Evolutionary conservation across 2,113 vertebrate species (phyloP).

Genomic region (Oxyura jamaicensis): DNA sequence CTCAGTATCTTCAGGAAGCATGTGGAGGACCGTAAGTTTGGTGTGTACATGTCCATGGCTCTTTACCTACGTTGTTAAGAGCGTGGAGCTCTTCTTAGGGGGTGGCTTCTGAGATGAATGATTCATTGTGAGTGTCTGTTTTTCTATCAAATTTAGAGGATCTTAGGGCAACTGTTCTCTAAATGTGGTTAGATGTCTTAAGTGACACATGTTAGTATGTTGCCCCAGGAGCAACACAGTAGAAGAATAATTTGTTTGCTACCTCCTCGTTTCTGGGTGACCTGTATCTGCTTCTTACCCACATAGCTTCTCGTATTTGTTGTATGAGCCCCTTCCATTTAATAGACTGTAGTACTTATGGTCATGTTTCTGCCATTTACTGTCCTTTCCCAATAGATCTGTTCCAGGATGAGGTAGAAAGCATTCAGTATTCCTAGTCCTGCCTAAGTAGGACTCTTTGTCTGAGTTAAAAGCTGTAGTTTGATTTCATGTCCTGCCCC

Average conservation of each 20-base stretch:
- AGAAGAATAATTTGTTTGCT: not conserved
- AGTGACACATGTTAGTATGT: not conserved
- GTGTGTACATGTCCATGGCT: not conserved
- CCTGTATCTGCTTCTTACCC: not conserved
- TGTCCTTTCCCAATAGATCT: not conserved
- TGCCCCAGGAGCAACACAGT: not conserved
- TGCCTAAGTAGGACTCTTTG: not conserved
- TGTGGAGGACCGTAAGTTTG: not conserved
- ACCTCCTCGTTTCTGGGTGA: not conserved
- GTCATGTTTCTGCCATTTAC: not conserved
- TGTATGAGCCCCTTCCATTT: too few species aligned
- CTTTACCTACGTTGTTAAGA: not conserved
- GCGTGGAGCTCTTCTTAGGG: not conserved
- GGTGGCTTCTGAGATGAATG: not conserved
- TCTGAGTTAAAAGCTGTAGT: not conserved
- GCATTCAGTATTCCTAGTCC: not conserved
- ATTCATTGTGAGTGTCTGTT: not conserved
- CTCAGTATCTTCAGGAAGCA: fast-evolving
- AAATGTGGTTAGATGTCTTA: not conserved
- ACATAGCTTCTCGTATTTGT: fast-evolving
- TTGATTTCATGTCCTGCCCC: not conserved
- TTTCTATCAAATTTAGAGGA: not conserved
- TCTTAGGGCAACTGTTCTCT: not conserved
- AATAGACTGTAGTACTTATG: not conserved
- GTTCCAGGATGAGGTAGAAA: not conserved